Evolutionary conservation across 1,140 invertebrate genomes (phyloP), one percentile per base, ranked within the genome.

Genomic region (Limonius californicus): DNA sequence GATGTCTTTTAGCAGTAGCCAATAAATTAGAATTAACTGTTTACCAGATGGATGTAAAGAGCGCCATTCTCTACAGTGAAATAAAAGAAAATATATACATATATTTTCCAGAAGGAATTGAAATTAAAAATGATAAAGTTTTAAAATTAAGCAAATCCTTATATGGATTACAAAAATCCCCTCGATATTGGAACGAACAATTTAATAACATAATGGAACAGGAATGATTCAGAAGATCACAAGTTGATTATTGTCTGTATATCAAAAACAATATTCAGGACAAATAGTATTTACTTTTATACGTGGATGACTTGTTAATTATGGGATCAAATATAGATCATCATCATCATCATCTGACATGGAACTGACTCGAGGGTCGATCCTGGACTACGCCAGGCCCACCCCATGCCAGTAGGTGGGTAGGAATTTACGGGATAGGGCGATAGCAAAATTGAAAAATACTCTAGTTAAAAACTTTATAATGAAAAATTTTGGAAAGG

Each of bases 61-160:
- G 71, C 42, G 78, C 77, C 0, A 78, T 76, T 71, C 58, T 79
- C 8, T 62, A 79, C 63, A 72, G 68, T 9, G 58, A 70, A 6
- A 45, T 77, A 9, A 62, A 74, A 35, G 70, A 75, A 64, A 61
- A 70, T 27, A 59, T 77, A 9, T 18, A 12, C 11, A 2, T 50
- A 14, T 3, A 21, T 50, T 16, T 50, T 12, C 45, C 45, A 19
- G 16, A 12, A n/a, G 9, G 9, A 30, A 8, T 32, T 55, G 18
- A 55, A 16, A 70, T 1, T 55, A 16, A 55, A 14, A 70, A 57
- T 69, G 71, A 23, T 58, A 68, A 69, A 61, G 65, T 68, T 11
- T 50, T 3, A 27, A 60, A 59, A 42, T 35, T 63, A 54, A 61
- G 42, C 7, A 50, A 54, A 23, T 21, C 62, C 4, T 3, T 63